Percentiles rank a stretch among this genome's conserved stretches.
Evolutionary conservation across 2,797 vertebrate genomes (phyloP).

Genomic region (Sebastes matsubarae): DNA sequence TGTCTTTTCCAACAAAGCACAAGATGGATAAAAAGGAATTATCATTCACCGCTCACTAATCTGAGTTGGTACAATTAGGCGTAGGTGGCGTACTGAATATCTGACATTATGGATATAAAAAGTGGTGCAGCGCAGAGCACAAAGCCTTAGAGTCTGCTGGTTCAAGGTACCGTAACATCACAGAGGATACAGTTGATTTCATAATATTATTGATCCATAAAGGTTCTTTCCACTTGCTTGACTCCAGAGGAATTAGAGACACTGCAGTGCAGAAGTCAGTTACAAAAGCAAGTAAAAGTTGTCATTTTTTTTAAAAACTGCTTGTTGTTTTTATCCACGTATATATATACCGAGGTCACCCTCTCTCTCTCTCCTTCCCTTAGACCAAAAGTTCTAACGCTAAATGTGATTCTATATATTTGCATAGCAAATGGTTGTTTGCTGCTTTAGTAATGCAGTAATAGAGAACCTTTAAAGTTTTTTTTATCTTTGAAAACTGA

Average conservation of each 20-base stretch:
- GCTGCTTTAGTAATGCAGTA: too few relatives aligned
- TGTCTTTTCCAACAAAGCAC: slow-evolving; percentile 44
- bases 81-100: neutral
- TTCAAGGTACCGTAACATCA: slow-evolving; percentile 4
- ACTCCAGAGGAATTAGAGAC: neutral
- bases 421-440: too few relatives aligned
- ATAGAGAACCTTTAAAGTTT: neutral
- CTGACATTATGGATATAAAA: neutral
- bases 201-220: slow-evolving; percentile 13
- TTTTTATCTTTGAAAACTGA: neutral
- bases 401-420: neutral
- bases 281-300: neutral
- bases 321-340: neutral
- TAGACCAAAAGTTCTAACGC: neutral
- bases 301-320: neutral
- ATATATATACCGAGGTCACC: neutral
- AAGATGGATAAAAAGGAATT: slow-evolving; percentile 36
- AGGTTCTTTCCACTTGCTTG: slow-evolving; percentile 7
- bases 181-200: slow-evolving; percentile 12
- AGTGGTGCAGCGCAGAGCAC: neutral
- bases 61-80: slow-evolving; percentile 15
- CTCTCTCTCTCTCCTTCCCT: neutral
- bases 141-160: neutral
- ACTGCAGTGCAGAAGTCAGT: slow-evolving; percentile 6
- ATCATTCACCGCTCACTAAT: slow-evolving; percentile 23